phyloP scores from a whole-genome alignment of 1,140 invertebrate genomes.

The Anagrus nilaparvatae region DNA sequence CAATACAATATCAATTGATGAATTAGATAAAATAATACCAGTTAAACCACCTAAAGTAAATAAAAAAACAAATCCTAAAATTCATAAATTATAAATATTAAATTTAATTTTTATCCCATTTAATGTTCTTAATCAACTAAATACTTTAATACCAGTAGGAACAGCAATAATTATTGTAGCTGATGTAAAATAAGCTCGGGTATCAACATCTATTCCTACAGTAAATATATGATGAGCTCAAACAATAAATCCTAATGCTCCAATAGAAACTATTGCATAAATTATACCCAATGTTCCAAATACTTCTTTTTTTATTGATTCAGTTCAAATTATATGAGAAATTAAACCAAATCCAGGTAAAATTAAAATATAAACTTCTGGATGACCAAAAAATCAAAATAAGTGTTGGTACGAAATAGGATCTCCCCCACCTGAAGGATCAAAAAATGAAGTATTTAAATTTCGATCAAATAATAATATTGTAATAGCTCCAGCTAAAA shows the following conservation, averaged over 20 bases:
- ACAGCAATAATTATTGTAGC: conserved; percentile 25
- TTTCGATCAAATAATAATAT: conserved; percentile 51
- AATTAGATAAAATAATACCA: conserved; percentile 51
- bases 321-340: conserved; percentile 28
- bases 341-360: conserved; percentile 42
- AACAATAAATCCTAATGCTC: conserved; percentile 31
- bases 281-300: conserved; percentile 34
- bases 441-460: conserved; percentile 44
- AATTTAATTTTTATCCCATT: conserved; percentile 42
- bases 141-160: conserved; percentile 40
- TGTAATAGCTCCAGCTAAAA: conserved; percentile 62
- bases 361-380: conserved; percentile 52
- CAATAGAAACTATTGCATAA: conserved; percentile 26
- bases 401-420: conserved; percentile 48
- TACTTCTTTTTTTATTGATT: conserved; percentile 21
- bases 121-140: conserved; percentile 31
- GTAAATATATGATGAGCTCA: conserved; percentile 44
- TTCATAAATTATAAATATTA: conserved; percentile 45
- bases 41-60: conserved; percentile 50
- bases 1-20: conserved; percentile 47
- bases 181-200: conserved; percentile 46
- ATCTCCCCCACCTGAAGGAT: conserved; percentile 41
- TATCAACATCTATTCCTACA: conserved; percentile 46
- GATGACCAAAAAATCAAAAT: conserved; percentile 51
- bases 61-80: conserved; percentile 58